phyloP scores from a whole-genome alignment of 1,140 invertebrate species.

The Diachasma alloeum region DNA sequence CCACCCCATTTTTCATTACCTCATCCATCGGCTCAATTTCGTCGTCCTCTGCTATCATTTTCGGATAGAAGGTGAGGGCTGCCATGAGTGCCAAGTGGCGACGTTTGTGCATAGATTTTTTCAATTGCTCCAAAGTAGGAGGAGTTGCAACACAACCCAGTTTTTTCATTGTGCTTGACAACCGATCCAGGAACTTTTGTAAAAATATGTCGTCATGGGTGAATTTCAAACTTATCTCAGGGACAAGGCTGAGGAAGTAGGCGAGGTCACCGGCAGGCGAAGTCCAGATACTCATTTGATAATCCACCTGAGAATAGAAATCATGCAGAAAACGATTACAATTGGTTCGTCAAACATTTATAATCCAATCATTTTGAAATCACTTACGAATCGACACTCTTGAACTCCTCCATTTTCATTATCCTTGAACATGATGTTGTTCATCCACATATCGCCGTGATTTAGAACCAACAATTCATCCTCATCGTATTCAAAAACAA shows the following conservation, averaged over 20 bases:
- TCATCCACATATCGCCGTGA: conserved; percentile 54
- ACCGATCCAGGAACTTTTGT: conserved; percentile 23
- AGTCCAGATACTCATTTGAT: conserved; percentile 57
- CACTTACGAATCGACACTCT: conserved; percentile 37
- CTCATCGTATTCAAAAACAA: conserved; percentile 45
- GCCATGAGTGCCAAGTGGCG: conserved; percentile 27
- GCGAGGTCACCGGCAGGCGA: conserved; percentile 62
- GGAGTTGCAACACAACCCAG: conserved; percentile 32
- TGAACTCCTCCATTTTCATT: conserved; percentile 23
- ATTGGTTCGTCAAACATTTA: too few relatives aligned
- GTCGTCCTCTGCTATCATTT: conserved; percentile 33
- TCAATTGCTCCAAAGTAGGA: conserved; percentile 32
- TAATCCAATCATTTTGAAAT: not conserved
- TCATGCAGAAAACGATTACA: too few relatives aligned
- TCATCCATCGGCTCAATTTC: conserved; percentile 28
- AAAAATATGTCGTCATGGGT: conserved; percentile 32
- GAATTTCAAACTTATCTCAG: conserved; percentile 32
- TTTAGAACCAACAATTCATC: conserved; percentile 47
- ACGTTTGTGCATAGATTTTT: conserved; percentile 33
- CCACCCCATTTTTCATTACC: conserved; percentile 10
- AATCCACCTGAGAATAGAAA: conserved; percentile 64
- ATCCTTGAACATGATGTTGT: conserved; percentile 50
- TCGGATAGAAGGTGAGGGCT: conserved; percentile 28
- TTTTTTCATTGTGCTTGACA: conserved; percentile 27
- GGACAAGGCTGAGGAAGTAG: conserved; percentile 60